Evolutionary conservation across 2,888 invertebrate genomes (phyloP), one percentile per base, ranked within the genome.

Genomic region (Frankliniella intonsa): DNA sequence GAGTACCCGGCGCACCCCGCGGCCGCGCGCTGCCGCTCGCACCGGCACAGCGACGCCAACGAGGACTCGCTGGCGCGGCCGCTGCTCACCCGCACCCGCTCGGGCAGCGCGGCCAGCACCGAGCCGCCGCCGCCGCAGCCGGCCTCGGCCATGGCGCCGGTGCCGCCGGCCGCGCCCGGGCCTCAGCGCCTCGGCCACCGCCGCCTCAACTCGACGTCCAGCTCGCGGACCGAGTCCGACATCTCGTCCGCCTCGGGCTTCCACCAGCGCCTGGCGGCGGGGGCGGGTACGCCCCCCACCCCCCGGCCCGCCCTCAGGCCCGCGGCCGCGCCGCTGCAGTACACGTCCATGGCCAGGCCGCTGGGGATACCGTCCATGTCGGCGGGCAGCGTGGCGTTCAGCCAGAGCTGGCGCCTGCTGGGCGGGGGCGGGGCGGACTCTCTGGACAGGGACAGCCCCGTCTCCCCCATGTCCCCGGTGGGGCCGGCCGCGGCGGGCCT

Each of bases 31-130:
- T 69, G 10, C 25, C 69, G 69, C 25, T 76, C 69, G 0, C 69
- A 76, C 69, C 69, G 69, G 22, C 22, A 25, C 69, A 76, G 69
- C 69, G 69, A 76, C 25, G 69, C 69, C 69, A 76, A 76, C 69
- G 69, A 76, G 69, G 69, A 76, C 69, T 76, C 69, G 22, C 22
- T 76, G 69, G 69, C 69, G 69, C 69, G 69, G 69, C 69, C 69
- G 69, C 69, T 76, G 69, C 25, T 76, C 22, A 76, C 69, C 10
- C 69, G 69, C 22, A 76, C 69, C 11, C 69, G 69, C 22, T 76
- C 69, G 22, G 69, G 69, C 69, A 76, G 69, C 69, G 69, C 69
- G 25, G 69, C 25, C 25, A 76, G 69, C 69, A 76, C 69, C 11
- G 69, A 76, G 22, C 69, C 69, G 55, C 19, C 55, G 69, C 25